Conservation (phyloP, 2,797 vertebrate genomes). For the Danio aesculapii region DNA sequence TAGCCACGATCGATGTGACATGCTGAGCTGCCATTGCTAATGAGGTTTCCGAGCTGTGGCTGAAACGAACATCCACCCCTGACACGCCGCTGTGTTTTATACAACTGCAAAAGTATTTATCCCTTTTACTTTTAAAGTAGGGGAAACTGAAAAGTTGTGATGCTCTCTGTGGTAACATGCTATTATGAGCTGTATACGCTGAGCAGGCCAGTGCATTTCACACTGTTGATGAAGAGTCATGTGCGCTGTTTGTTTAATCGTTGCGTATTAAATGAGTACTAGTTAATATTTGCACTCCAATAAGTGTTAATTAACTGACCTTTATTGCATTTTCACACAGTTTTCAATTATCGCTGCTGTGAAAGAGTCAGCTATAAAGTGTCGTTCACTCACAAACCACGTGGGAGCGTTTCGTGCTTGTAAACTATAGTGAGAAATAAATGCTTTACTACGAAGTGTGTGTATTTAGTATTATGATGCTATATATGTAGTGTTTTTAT, state of each 20-base stretch:
- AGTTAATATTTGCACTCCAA: not conserved
- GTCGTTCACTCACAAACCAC: conserved; percentile 63
- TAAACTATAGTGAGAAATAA: not conserved
- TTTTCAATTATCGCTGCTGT: not conserved
- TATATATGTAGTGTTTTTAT: too few relatives aligned
- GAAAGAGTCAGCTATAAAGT: conserved; percentile 12
- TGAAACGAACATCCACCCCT: not conserved
- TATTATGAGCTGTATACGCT: not conserved
- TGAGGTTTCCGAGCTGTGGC: not conserved
- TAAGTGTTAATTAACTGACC: not conserved
- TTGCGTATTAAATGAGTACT: not conserved
- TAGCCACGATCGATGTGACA: conserved; percentile 17
- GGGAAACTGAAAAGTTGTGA: not conserved
- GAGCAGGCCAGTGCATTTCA: conserved; percentile 25
- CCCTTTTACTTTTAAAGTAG: not conserved
- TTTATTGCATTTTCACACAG: not conserved
- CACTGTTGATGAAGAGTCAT: not conserved
- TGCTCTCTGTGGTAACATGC: conserved; percentile 12
- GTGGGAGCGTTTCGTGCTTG: conserved; percentile 61
- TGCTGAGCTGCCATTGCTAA: not conserved
- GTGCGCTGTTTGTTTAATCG: not conserved
- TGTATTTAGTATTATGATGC: not conserved
- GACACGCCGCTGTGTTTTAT: not conserved
- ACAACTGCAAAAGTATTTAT: not conserved
- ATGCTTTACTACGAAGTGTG: not conserved